Conservation (phyloP, 2,113 vertebrate genomes). For the Heloderma charlesbogerti region DNA sequence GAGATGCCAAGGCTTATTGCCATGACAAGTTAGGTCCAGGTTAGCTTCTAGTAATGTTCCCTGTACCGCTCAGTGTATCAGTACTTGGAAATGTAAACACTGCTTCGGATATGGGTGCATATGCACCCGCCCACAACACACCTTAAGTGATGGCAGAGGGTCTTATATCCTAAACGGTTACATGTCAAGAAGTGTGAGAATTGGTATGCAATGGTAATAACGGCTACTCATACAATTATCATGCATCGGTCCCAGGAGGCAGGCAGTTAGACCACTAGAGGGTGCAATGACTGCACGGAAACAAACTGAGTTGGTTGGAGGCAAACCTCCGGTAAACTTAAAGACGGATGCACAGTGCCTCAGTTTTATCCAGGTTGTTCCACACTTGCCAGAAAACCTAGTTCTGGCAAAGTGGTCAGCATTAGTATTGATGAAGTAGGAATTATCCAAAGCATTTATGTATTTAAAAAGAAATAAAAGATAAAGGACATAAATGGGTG, state of each 20-base stretch:
- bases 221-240: neutral
- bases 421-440: neutral
- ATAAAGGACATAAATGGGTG: neutral
- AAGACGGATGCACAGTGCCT: neutral
- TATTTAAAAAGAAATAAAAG: neutral
- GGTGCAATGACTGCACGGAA: slow-evolving; percentile 43
- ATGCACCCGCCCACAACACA: neutral
- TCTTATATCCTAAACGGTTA: neutral
- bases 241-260: neutral
- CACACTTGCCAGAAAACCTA: neutral
- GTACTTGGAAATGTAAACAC: neutral
- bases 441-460: neutral
- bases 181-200: neutral
- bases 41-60: neutral
- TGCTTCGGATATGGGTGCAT: neutral
- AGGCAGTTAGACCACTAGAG: slow-evolving; percentile 53
- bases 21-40: neutral
- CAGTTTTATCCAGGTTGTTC: neutral
- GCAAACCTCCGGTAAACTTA: neutral
- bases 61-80: neutral
- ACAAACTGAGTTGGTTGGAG: neutral
- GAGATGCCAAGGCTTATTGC: neutral
- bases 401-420: neutral
- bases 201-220: neutral
- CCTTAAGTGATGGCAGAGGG: neutral